These are phyloP conservation scores for Catocala nupta DNA, from an alignment of 2,888 invertebrate genomes.

Conservation along the genomic window DNA sequence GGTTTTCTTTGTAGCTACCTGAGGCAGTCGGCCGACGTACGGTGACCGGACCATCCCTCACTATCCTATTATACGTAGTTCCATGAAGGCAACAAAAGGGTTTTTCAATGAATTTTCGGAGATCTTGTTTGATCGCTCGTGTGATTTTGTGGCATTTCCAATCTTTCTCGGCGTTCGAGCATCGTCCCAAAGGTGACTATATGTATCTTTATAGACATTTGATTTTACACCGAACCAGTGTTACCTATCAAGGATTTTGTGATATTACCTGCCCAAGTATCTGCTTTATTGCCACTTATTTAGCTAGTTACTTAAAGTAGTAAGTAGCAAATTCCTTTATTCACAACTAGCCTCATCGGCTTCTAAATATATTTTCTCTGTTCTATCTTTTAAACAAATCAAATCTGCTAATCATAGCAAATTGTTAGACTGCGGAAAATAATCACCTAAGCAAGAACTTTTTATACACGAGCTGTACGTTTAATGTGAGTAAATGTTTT, in stretches of 20 bases:
- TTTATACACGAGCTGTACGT: too few relatives aligned
- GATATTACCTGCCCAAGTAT: constrained; percentile 21
- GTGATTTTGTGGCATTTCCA: constrained; percentile 53
- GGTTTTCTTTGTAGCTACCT: constrained; percentile 28
- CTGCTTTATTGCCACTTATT: constrained; percentile 9
- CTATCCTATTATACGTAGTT: constrained; percentile 14
- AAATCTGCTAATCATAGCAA: too few relatives aligned
- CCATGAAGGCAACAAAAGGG: constrained; percentile 32
- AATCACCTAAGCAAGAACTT: too few relatives aligned
- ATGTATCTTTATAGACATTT: constrained; percentile 28
- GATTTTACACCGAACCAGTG: constrained; percentile 20
- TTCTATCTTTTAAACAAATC: too few relatives aligned
- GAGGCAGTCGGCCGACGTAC: constrained; percentile 15
- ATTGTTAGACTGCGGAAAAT: too few relatives aligned
- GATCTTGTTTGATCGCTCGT: constrained; percentile 44
- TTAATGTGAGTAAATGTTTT: too few relatives aligned
- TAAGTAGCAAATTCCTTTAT: constrained; percentile 1
- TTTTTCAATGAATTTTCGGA: constrained; percentile 35
- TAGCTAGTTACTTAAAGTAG: constrained; percentile 9
- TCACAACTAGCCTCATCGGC: background rate
- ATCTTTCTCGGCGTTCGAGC: constrained; percentile 39
- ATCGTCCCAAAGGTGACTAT: constrained; percentile 32
- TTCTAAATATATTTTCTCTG: too few relatives aligned
- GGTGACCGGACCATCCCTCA: constrained; percentile 22
- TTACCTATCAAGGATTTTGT: constrained; percentile 21